These are phyloP conservation scores for Anser brachyrhynchus DNA, from an alignment of 2,113 vertebrate species.

Conservation along the genomic window DNA sequence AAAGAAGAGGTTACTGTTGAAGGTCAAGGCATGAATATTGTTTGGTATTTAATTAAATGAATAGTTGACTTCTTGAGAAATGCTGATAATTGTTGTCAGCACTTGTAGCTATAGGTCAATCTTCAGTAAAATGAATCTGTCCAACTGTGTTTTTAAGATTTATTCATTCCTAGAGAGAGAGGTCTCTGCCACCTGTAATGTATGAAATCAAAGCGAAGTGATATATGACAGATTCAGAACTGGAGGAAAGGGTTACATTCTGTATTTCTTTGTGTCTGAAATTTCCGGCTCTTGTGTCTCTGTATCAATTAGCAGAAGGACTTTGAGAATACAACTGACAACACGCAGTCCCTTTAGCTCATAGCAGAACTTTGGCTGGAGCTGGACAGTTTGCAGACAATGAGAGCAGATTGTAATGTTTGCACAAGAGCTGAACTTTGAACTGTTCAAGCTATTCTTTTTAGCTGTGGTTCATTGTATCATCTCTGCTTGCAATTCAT, in stretches of 20 bases:
- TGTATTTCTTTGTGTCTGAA: not conserved
- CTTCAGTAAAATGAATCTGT: not conserved
- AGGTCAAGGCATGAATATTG: not conserved
- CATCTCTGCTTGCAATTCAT: not conserved
- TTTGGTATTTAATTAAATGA: not conserved
- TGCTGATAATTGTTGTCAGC: not conserved
- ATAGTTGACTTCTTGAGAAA: not conserved
- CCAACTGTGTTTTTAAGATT: not conserved
- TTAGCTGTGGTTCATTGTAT: not conserved
- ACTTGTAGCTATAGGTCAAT: not conserved
- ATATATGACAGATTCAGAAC: not conserved
- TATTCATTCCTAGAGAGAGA: not conserved
- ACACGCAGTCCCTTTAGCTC: not conserved
- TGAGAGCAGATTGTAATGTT: not conserved
- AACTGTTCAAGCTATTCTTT: conserved; percentile 14
- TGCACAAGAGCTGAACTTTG: conserved; percentile 58
- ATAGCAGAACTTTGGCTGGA: not conserved
- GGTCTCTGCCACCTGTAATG: not conserved
- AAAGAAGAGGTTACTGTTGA: not conserved
- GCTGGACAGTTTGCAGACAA: not conserved
- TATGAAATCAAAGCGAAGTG: not conserved
- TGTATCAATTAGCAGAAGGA: not conserved
- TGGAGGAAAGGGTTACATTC: not conserved
- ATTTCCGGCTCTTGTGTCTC: not conserved
- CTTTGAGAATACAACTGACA: not conserved